phyloP scores from a whole-genome alignment of 1,140 invertebrate genomes.

The Hyphantria cunea region DNA sequence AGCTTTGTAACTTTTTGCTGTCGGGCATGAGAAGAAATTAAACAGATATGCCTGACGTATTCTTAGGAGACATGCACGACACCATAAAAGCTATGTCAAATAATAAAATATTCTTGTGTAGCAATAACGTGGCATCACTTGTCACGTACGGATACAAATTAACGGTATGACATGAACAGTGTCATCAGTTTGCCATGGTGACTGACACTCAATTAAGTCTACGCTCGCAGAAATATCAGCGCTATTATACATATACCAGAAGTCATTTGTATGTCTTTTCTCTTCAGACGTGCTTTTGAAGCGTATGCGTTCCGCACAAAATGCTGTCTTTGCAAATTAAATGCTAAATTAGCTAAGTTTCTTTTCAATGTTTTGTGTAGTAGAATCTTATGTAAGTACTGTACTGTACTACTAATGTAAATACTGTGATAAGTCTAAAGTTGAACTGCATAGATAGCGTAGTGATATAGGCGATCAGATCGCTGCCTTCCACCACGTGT shows the following conservation, averaged over 20 bases:
- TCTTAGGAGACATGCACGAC: neutral
- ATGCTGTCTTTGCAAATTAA: too few species aligned
- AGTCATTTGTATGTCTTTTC: neutral
- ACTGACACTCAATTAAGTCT: slow-evolving; percentile 6
- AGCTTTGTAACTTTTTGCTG: neutral
- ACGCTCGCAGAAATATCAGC: neutral
- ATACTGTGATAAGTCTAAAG: too few species aligned
- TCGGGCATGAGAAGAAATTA: neutral
- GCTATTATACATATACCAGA: neutral
- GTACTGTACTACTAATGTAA: too few species aligned
- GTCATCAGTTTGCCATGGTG: neutral
- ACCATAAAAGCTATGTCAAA: neutral
- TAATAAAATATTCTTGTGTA: neutral
- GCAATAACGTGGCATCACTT: neutral
- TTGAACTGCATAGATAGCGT: too few species aligned
- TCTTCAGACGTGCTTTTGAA: neutral
- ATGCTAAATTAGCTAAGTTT: too few species aligned
- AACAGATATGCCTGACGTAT: neutral
- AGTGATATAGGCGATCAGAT: too few species aligned
- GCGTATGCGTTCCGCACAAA: too few species aligned
- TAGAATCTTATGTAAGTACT: too few species aligned
- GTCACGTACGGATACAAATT: slow-evolving; percentile 6
- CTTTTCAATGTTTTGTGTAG: too few species aligned
- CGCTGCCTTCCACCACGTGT: too few species aligned
- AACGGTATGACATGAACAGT: neutral